These are phyloP conservation scores for Aurelia coerulea DNA, from an alignment of 30 jellyfish, hydroid and myxozoan genomes.

Conservation along the genomic window DNA sequence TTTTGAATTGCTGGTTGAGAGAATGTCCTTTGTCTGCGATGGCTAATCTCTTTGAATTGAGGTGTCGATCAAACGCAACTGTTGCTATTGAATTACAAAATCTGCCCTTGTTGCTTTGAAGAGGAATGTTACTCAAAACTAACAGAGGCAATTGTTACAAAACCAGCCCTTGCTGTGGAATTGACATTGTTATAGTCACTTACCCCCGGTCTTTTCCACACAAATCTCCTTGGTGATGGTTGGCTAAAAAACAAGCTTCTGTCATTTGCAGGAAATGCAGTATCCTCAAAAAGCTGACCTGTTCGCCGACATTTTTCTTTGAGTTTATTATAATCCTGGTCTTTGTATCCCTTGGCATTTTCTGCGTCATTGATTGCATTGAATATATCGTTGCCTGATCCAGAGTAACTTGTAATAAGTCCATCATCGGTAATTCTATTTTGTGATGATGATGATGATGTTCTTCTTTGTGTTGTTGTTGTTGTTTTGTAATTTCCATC, in stretches of 20 bases:
- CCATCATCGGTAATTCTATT: constrained; percentile 40
- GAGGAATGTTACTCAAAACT: no score
- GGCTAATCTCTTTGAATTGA: no score
- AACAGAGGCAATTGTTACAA: no score
- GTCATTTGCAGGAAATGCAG: constrained; percentile 67
- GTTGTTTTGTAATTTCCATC: constrained; percentile 15
- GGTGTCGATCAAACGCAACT: no score
- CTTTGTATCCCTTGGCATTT: constrained; percentile 49
- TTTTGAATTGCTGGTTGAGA: no score
- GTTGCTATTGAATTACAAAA: no score
- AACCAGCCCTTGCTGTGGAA: no score
- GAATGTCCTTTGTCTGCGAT: no score
- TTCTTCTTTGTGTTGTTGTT: constrained; percentile 16
- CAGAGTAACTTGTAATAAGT: constrained; percentile 35
- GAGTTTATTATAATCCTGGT: constrained; percentile 66
- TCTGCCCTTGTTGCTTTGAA: no score
- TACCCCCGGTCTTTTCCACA: constrained; percentile 82
- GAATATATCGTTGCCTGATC: constrained; percentile 61
- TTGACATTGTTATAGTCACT: neutral
- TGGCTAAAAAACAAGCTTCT: constrained; percentile 63
- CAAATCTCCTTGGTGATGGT: constrained; percentile 71
- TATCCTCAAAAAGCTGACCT: constrained; percentile 70
- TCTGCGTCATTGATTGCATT: constrained; percentile 42
- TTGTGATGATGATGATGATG: constrained; percentile 36
- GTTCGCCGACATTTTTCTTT: constrained; percentile 53